Base-by-base conservation (phyloP, 2,797 vertebrate species). In the Argyrosomus regius region DNA sequence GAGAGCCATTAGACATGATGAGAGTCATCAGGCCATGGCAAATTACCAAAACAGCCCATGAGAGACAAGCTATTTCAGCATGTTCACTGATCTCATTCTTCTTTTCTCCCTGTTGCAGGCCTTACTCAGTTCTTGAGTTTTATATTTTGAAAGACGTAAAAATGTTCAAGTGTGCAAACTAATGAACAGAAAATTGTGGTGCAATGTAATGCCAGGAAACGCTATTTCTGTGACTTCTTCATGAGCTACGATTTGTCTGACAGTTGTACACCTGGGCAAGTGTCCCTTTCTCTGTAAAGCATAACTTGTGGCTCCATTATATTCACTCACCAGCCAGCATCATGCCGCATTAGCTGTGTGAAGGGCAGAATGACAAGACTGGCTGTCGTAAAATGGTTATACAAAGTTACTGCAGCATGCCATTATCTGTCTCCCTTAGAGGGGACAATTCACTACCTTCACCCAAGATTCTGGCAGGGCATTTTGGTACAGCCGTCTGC, bases 341-440 rank as follows among this genome's bases (percentile, higher is more conserved):
- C 84, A 80, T n/a, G 75, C 76, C 60, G 69, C 81, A 85, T 91
- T 86, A 87, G 77, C 80, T 22, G 83, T 67, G 72, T 86, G 88
- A 87, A 87, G 86, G 83, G 81, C 85, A 81, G 80, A 78, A 82
- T 74, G 81, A 78, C 72, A 56, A 70, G 78, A 62, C 77, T 43
- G 88, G 61, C 75, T 62, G 78, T 87, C 72, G 45, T 77, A 77
- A 89, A 89, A 82, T 18, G 74, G 56, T 56, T 68, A 68, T 49
- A 80, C 69, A 82, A 75, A 90, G 83, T 88, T 79, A 85, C 75
- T 66, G 81, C 86, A 65, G 84, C 74, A 35, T 35, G 70, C 62
- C 39, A 77, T 87, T 77, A 83, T 86, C 57, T 62, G 60, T 77
- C 75, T 71, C 70, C 62, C 22, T 75, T 16, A 13, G 67, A 75